Conservation (phyloP, 2,888 invertebrate species). For the Sminthurinus aureus region DNA sequence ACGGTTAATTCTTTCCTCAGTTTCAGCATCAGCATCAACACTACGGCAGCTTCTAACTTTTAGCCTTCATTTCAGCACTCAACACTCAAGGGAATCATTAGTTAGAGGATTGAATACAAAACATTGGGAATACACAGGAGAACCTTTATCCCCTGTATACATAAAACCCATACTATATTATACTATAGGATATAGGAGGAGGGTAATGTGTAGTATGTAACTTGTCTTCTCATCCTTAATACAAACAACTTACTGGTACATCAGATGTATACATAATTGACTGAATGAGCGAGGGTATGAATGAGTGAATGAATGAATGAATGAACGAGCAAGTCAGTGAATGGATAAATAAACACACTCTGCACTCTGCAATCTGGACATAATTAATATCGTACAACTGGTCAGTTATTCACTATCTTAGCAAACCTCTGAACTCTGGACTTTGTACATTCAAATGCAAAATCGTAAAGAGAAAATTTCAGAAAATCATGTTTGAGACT, state of each 20-base stretch:
- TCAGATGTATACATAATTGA: not conserved
- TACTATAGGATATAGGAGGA: no score
- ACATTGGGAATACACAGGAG: conserved; percentile 17
- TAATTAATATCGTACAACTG: not conserved
- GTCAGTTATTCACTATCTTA: not conserved
- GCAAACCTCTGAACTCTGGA: no score
- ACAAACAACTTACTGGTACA: not conserved
- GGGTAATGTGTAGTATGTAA: no score
- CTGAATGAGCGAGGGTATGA: not conserved
- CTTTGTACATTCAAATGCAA: no score
- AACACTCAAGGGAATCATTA: conserved; percentile 40
- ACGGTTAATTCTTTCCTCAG: not conserved
- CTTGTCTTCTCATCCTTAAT: not conserved
- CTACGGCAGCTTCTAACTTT: not conserved
- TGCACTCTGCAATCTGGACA: not conserved
- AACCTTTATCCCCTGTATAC: not conserved
- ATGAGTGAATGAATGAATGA: no score
- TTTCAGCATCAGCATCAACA: not conserved
- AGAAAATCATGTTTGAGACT: no score
- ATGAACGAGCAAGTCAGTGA: no score
- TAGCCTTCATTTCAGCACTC: conserved; percentile 18
- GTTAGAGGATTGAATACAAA: conserved; percentile 41
- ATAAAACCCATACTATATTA: no score
- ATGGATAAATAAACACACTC: no score
- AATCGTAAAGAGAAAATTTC: no score